Evolutionary conservation across 2,888 invertebrate species (phyloP), one percentile per base, ranked within the genome.

Genomic region (Eubasilissa splendida): DNA sequence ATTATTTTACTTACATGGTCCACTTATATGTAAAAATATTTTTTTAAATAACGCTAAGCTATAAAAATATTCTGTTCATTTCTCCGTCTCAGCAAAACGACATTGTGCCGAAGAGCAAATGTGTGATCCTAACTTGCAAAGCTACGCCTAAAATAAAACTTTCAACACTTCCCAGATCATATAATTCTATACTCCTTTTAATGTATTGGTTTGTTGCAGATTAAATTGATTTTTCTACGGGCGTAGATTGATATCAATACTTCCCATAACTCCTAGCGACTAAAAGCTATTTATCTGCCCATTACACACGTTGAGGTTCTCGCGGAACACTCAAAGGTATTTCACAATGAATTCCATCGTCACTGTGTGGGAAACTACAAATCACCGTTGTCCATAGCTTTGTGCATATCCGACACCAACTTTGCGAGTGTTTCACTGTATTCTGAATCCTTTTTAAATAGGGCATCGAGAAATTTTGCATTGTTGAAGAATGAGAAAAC

Each of bases 401-500:
- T 91, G 86, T 94, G 93, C 85, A 95, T 91, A 86, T 94, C 94
- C 11, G 88, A 86, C 22, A 94, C 93, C 81, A 95, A 92, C 85
- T 91, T 90, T 2, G 91, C 92, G 87, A 95, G 90, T 8, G 91
- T 87, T 68, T 92, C 92, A 81, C 91, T 90, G 86, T 93, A 92
- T 71, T 92, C 92, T 8, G 93, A 92, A 84, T 93, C 92, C 56
- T 90, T 87, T 83, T 90, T 90, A 86, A 95, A 95, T 59, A 93
- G 87, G 52, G 89, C 88, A 85, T 95, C 95, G 85, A 95, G 87
- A 84, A 95, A 91, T 42, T 89, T 87, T 68, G 92, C 89, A 85
- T 93, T 91, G 76, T 90, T 87, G 85, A 95, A 94, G 86, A 94
- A 94, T 77, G 89, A 88, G 83, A 96, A 96, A 31, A 96, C 94